Base-by-base conservation (phyloP, 2,797 vertebrate genomes). In the Cichlasoma orientale region DNA sequence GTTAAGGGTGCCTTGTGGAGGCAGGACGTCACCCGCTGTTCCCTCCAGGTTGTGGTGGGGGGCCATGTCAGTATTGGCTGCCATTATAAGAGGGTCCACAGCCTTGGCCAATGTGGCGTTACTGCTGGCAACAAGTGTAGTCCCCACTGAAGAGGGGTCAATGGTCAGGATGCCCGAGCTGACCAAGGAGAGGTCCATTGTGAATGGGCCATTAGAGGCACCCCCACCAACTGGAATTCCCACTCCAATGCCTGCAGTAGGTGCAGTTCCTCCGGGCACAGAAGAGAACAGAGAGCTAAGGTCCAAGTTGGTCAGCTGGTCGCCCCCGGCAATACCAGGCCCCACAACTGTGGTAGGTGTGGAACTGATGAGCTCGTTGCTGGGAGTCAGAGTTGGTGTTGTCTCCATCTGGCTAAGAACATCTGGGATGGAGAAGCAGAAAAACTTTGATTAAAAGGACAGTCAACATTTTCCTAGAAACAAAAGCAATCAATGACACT, bases 131-230 rank as follows among this genome's bases (percentile, higher is more conserved):
- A 95, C 94, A 0, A 98, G 95, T 0, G 96, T 91, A 0, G 96
- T 92, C 36, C 95, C 94, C 29, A 97, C 97, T 0, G 97, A 97
- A 38, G 96, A 94, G 0, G 97, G 96, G 23, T 99, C 98, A 0
- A 99, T 97, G 0, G 98, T 98, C 80, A 99, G 94, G 74, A 99
- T 98, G 38, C 98, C 97, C 0, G 97, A 96, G 91, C 95, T 97
- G 82, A 98, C 96, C 61, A 99, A 81, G 0, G 97, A 95, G 79
- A 98, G 95, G 63, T 98, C 98, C 18, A 97, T 92, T 2, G 96
- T 89, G 76, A 97, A 96, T 7, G 95, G 91, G 19, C 95, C 88
- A 1, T 79, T 89, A 13, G 92, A 90, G 6, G 91, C 72, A 5
- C 94, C 92, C 12, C 95, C 91, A 0, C 94, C 52, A 1, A 91